Conservation (phyloP, 2,113 vertebrate genomes). For the Corapipo altera region DNA sequence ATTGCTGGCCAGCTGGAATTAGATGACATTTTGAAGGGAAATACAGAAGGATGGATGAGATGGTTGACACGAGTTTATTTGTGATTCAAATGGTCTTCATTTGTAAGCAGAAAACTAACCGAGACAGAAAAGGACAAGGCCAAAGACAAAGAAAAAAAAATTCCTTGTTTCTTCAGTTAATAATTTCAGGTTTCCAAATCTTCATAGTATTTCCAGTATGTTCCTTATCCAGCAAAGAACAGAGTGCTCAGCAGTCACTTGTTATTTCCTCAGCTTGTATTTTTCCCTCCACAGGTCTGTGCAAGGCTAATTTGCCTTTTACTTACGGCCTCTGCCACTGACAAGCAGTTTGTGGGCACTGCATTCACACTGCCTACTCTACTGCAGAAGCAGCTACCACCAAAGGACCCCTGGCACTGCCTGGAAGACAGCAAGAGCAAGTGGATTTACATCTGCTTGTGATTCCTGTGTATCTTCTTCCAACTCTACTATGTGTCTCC, state of each 20-base stretch:
- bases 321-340: fast-evolving
- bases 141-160: neutral
- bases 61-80: neutral
- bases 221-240: neutral
- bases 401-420: neutral
- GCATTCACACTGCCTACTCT: neutral
- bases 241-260: neutral
- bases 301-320: neutral
- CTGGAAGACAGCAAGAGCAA: neutral
- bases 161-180: neutral
- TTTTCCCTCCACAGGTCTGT: neutral
- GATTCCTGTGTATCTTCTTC: neutral
- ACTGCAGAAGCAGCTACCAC: neutral
- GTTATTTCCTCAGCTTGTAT: neutral
- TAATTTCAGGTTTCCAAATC: neutral
- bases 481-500: neutral
- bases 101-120: neutral
- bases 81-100: neutral
- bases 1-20: neutral
- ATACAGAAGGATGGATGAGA: neutral
- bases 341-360: neutral
- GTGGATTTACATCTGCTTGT: neutral
- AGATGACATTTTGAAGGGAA: neutral
- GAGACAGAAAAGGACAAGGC: neutral
- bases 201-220: neutral